Evolutionary conservation across 2,113 vertebrate species (phyloP).

Genomic region (Cottus gobio): DNA sequence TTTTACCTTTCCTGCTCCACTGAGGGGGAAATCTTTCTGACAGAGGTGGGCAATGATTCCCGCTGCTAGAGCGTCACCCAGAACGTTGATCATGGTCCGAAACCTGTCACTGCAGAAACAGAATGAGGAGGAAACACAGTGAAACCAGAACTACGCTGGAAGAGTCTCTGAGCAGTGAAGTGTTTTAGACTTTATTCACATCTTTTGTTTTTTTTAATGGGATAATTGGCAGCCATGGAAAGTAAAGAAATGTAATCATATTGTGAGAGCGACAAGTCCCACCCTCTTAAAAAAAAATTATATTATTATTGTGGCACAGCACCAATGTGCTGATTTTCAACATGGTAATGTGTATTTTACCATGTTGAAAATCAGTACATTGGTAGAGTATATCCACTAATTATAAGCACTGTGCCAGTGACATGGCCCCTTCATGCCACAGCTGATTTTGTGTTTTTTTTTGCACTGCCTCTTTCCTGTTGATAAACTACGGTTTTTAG

Average conservation of each 20-base stretch:
- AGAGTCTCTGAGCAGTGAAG: neutral
- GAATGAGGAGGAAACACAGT: neutral
- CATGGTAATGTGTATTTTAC: neutral
- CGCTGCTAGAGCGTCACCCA: slow-evolving; percentile 88
- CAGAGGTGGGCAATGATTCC: slow-evolving; percentile 89
- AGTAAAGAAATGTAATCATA: neutral
- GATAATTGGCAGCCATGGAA: neutral
- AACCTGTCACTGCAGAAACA: slow-evolving; percentile 83
- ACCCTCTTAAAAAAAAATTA: neutral
- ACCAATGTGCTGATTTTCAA: too few relatives aligned
- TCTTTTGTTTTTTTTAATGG: neutral
- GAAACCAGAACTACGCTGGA: neutral
- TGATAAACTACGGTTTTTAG: too few relatives aligned
- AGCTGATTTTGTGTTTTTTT: too few relatives aligned
- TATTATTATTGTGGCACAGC: too few relatives aligned
- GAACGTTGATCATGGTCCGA: slow-evolving; percentile 89
- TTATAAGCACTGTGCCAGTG: too few relatives aligned
- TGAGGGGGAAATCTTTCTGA: slow-evolving; percentile 84
- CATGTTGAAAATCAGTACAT: neutral
- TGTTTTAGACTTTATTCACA: neutral
- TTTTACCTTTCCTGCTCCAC: slow-evolving; percentile 69
- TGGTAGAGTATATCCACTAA: neutral
- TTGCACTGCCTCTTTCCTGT: too few relatives aligned
- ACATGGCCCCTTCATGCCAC: too few relatives aligned
- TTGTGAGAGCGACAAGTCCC: neutral